Evolutionary conservation across 2,888 invertebrate genomes (phyloP), one percentile per base, ranked within the genome.

Genomic region (Hirudinaria manillensis): DNA sequence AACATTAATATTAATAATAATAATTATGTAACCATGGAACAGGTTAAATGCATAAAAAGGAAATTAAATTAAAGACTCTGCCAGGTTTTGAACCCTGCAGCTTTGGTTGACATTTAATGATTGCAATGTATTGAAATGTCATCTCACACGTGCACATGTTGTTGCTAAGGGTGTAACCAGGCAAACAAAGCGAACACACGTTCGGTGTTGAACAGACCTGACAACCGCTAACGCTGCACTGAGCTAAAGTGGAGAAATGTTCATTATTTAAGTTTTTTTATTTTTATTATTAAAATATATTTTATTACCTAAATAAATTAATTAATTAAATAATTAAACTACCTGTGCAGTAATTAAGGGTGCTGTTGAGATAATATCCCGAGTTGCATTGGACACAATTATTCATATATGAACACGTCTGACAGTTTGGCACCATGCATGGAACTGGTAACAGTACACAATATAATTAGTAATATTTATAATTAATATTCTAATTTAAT

Each of bases 371-470:
- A 21, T 70, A 16, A 45, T 70, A 70, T 21, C 51, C 51, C 13
- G 3, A 7, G 56, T n/a, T 70, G 51, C 71, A 70, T 6, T 36
- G 45, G 19, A n/a, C 16, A 45, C 71, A 70, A 24, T 45, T 24
- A 24, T 70, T 70, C 3, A n/a, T 2, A 19, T 45, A 45, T n/a
- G 38, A 45, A 70, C 71, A 70, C 2, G 27, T 4, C n/a, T 70
- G 51, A 51, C 71, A 70, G 71, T 70, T 70, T 6, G 71, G 24
- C 13, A 70, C 51, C 24, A 24, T 10, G 51, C 71, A 70, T 36
- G 10, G 27, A 36, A 1, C 71, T 70, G 51, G 24, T 10, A n/a
- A 24, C 13, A 16, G 34, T 13, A 68, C 19, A 16, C 19, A 53
- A 13, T 19, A 53, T 19, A 53, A 53, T 53, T 53, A 53, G n/a